Evolutionary conservation across 2,113 vertebrate genomes (phyloP).

Genomic region (Lophura nycthemera): DNA sequence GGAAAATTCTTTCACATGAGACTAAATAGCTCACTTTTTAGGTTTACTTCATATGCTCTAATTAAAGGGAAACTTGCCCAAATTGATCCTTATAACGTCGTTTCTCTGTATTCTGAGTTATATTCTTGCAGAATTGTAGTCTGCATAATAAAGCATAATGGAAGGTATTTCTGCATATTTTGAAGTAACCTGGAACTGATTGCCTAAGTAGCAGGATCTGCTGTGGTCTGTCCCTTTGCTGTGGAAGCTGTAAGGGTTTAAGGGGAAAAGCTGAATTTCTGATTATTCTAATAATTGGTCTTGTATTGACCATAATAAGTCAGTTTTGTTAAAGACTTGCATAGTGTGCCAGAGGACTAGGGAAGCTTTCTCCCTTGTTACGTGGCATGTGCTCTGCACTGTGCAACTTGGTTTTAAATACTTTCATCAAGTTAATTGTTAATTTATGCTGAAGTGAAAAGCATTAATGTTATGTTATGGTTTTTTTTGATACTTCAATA

Average conservation of each 20-base stretch:
- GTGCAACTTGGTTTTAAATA: neutral
- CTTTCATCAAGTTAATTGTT: neutral
- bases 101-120: neutral
- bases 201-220: neutral
- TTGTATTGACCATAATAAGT: neutral
- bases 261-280: neutral
- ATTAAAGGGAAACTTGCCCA: neutral
- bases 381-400: neutral
- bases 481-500: neutral
- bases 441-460: neutral
- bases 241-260: neutral
- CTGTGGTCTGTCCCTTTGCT: neutral
- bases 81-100: constrained; percentile 48
- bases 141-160: neutral
- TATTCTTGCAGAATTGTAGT: neutral
- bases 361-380: neutral
- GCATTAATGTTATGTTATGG: neutral
- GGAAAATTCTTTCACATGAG: neutral
- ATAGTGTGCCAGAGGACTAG: neutral
- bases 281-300: neutral
- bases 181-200: neutral
- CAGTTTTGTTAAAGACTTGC: neutral
- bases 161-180: constrained; percentile 77
- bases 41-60: neutral
- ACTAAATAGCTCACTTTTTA: neutral